Evolutionary conservation across 1,140 invertebrate genomes (phyloP), one percentile per base, ranked within the genome.

Genomic region (Cardiocondyla obscurior): DNA sequence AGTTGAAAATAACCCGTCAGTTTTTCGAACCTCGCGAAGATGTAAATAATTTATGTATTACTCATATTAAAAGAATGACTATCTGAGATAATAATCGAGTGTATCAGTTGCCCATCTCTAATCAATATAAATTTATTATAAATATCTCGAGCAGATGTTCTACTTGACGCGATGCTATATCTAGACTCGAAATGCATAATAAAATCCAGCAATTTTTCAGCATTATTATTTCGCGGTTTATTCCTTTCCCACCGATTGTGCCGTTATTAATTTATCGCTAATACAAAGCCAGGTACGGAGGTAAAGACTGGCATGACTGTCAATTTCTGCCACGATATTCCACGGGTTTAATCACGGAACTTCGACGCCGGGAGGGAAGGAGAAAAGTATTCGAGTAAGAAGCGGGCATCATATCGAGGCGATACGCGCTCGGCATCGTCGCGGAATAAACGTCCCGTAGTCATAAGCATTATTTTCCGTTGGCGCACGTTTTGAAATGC

Each of bases 381-480:
- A 8, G 51, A 7, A 51, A 30, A 79, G 55, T 79, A 69, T 79
- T 19, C 16, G 14, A 64, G 42, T 28, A 67, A 76, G 51, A 74
- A 53, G 44, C 62, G 14, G 14, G 58, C 60, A 33, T 62, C 58
- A 39, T 25, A 62, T 62, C 3, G 19, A 62, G 58, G 5, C 33
- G 33, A 70, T 83, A 65, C 67, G 28, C 19, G 19, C 39, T 16
- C 62, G n/a, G 65, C 69, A 25, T 12, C 62, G 22, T 64, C 30
- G 39, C 12, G 22, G 14, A 16, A 67, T 70, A 85, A 77, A 76
- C 79, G 67, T 46, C 12, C 19, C 69, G n/a, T 22, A 81, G 49
- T 84, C 79, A 49, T 60, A 62, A 49, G 33, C 60, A 67, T 83
- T 65, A 30, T 73, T 67, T 84, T 39, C 22, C 81, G 36, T 57